Evolutionary conservation across 2,797 vertebrate species (phyloP).

Genomic region (Epinephelus awoara): DNA sequence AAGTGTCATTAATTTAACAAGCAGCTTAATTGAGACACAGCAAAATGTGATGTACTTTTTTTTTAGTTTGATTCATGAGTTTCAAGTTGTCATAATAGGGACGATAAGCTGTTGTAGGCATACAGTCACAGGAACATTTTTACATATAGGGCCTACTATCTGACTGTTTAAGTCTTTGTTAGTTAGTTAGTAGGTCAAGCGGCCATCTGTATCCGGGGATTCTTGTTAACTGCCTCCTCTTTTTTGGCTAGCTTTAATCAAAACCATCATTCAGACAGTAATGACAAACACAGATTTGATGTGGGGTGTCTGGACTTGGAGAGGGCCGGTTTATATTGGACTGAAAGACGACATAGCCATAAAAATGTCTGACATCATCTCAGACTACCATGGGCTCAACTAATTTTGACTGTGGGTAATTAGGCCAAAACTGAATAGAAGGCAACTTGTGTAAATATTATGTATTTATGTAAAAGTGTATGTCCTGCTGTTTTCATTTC

Average conservation of each 20-base stretch:
- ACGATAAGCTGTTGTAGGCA: too few species aligned
- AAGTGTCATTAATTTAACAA: too few species aligned
- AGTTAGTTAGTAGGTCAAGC: conserved; percentile 13
- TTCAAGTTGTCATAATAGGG: too few species aligned
- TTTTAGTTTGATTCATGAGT: too few species aligned
- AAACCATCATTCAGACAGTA: conserved; percentile 56
- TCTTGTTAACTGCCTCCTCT: conserved; percentile 22
- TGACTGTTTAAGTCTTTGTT: conserved; percentile 4
- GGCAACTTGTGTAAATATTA: conserved; percentile 43
- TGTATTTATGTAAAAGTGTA: conserved; percentile 33
- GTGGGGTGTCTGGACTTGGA: conserved; percentile 62
- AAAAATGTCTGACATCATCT: conserved; percentile 69
- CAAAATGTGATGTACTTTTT: too few species aligned
- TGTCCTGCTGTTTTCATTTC: conserved; percentile 27
- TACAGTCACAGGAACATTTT: too few species aligned
- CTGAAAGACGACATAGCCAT: conserved; percentile 51
- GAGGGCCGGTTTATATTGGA: conserved; percentile 57
- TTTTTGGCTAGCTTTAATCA: conserved; percentile 33
- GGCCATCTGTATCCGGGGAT: background rate
- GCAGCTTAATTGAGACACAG: too few species aligned
- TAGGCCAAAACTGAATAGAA: conserved; percentile 42
- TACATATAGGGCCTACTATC: background rate
- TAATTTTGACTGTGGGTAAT: conserved; percentile 49
- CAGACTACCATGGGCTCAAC: conserved; percentile 32
- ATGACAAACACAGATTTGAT: conserved; percentile 66